Evolutionary conservation across 2,797 vertebrate genomes (phyloP), one percentile per base, ranked within the genome.

Genomic region (Hylomyscus alleni): DNA sequence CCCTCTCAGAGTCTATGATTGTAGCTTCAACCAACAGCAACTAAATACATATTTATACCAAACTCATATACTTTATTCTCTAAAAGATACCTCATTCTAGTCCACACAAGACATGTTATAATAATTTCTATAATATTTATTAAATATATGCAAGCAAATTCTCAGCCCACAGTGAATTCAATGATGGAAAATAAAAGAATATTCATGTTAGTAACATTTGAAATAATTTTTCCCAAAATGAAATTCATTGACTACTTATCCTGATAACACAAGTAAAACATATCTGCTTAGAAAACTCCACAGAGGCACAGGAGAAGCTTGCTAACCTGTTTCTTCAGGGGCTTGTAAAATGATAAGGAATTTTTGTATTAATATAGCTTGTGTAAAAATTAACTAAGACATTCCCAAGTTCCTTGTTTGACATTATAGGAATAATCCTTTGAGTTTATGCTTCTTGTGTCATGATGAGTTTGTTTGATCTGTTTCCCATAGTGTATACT

Each of bases 321-420:
- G 5, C 34, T 86, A 92, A 65, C 54, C 40, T 54, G 73, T 82
- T 89, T 85, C 13, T 83, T 95, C 60, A 44, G 80, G 17, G 15
- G 17, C 17, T 93, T 81, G 81, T 94, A 82, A 24, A 81, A 91
- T 31, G 96, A 92, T 44, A 40, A 50, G 19, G 89, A 90, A 85
- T 12, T 82, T 94, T 80, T 93, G 73, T 69, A 89, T 89, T 86
- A 44, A 77, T 89, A 58, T 20, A 58, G 65, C 47, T 97, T 94
- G 82, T 47, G 12, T 89, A 67, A 24, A 93, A 95, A 67, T 19
- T 85, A n/a, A 94, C 78, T 14, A 85, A 88, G 29, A 69, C 13
- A 47, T 69, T 83, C 90, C 5, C 9, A 9, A 88, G 65, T n/a
- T 90, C 34, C 34, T 83, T 95, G 56, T 47, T 96, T 95, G 84